Base-by-base conservation (phyloP, 2,888 invertebrate species). In the Drosophila kambysellisi region DNA sequence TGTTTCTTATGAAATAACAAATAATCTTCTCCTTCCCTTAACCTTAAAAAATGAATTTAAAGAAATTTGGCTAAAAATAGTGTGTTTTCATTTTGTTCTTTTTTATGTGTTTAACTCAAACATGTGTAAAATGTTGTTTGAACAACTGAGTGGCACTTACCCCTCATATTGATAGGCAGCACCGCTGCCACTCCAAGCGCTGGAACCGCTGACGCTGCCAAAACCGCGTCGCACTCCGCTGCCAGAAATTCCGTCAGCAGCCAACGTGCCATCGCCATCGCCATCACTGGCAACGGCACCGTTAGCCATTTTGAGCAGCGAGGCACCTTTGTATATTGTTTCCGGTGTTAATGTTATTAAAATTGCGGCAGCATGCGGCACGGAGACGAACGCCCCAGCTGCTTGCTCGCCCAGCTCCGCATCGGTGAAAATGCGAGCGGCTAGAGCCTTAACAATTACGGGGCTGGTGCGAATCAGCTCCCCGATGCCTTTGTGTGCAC, bases 291-390 rank as follows among this genome's bases (percentile, higher is more conserved):
- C 46, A 33, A 56, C 65, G 20, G 66, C 82, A 57, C 91, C 89
- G 35, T 89, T 83, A 63, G 91, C 88, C 73, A 91, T 88, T 88
- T 93, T 93, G 70, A 93, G 78, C 59, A 91, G 70, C 46, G 93
- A 93, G 54, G 93, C 92, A 50, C 93, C 93, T 86, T 93, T 93
- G 89, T 93, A 93, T 82, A 93, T 91, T 70, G 93, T 93, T 86
- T 92, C 92, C 73, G 93, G 93, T 82, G 93, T 92, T 91, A 93
- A 92, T 88, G 93, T 92, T 88, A 93, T 93, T 91, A 92, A 91
- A 91, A 92, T 89, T 76, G 91, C 83, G 75, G 88, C 83, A 73
- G 73, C 54, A 61, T 64, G 50, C 46, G 82, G 50, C 15, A 66
- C 59, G 39, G 74, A 59, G 66, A 67, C 56, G 61, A 48, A 29